Conservation (phyloP, 2,888 invertebrate genomes). For the Corbicula japonica region DNA sequence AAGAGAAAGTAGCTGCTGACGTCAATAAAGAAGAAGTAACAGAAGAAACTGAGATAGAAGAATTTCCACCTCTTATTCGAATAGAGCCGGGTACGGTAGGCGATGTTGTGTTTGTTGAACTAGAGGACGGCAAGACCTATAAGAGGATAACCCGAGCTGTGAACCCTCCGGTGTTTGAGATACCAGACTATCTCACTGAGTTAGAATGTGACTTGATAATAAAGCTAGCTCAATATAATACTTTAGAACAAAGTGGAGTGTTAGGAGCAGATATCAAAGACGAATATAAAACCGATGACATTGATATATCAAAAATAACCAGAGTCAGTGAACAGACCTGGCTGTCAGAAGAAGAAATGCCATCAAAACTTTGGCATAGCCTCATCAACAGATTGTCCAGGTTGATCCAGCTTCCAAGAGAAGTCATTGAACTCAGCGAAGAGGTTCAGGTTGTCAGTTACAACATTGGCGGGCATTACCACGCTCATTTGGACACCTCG, state of each 20-base stretch:
- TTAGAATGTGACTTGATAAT: conserved; percentile 51
- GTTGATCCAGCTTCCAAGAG: conserved; percentile 27
- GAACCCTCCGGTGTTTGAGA: conserved; percentile 48
- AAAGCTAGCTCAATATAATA: no score
- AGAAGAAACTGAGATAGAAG: background rate
- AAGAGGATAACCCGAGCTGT: conserved; percentile 45
- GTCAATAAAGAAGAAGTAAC: background rate
- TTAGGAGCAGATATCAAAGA: conserved; percentile 45
- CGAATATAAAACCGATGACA: background rate
- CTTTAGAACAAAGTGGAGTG: no score
- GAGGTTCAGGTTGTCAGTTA: conserved; percentile 45
- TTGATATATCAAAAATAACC: conserved; percentile 21
- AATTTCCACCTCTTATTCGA: conserved; percentile 17
- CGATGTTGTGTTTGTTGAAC: conserved; percentile 45
- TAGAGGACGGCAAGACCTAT: conserved; percentile 44
- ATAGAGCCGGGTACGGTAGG: conserved; percentile 35
- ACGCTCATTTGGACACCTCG: conserved; percentile 36
- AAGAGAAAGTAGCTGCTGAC: background rate
- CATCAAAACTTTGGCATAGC: background rate
- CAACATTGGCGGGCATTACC: conserved; percentile 35
- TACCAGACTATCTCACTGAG: conserved; percentile 43
- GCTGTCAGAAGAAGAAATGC: conserved; percentile 1
- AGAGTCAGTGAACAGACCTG: conserved; percentile 40
- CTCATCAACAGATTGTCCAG: conserved; percentile 29
- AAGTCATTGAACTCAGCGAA: conserved; percentile 23